Conservation (phyloP, 2,797 vertebrate genomes). For the Lacerta viridis region DNA sequence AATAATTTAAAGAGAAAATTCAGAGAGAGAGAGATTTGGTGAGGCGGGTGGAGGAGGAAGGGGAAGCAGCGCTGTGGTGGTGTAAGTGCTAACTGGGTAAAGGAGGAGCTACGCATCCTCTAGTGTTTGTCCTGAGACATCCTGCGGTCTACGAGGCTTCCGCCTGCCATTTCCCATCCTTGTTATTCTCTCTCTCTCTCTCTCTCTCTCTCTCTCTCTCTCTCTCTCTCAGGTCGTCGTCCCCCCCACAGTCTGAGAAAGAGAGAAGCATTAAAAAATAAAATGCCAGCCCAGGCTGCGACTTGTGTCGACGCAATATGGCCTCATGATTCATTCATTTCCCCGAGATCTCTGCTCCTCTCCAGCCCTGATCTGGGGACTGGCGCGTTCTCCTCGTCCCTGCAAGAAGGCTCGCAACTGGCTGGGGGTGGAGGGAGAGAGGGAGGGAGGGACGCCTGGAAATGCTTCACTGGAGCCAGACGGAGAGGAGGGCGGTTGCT, state of each 20-base stretch:
- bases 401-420: slow-evolving; percentile 43
- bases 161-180: slow-evolving; percentile 1
- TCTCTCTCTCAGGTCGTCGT: not conserved
- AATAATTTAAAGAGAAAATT: slow-evolving; percentile 66
- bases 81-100: slow-evolving; percentile 38
- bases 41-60: not conserved
- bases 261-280: not conserved
- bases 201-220: not conserved
- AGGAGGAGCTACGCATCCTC: slow-evolving; percentile 18
- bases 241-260: not conserved
- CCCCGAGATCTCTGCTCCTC: slow-evolving; percentile 47
- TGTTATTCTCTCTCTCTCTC: not conserved
- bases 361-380: slow-evolving; percentile 29
- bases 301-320: slow-evolving; percentile 13
- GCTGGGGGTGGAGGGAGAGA: not conserved
- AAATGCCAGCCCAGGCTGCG: slow-evolving; percentile 17
- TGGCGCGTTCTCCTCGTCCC: slow-evolving; percentile 56
- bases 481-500: slow-evolving; percentile 53
- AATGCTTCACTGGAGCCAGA: slow-evolving; percentile 69
- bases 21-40: slow-evolving; percentile 56
- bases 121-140: slow-evolving; percentile 37
- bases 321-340: slow-evolving; percentile 63
- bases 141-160: not conserved
- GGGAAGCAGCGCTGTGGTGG: slow-evolving; percentile 3
- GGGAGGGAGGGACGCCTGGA: slow-evolving; percentile 54